phyloP scores from a whole-genome alignment of 2,888 invertebrate species.

The Meliscaeva auricollis region DNA sequence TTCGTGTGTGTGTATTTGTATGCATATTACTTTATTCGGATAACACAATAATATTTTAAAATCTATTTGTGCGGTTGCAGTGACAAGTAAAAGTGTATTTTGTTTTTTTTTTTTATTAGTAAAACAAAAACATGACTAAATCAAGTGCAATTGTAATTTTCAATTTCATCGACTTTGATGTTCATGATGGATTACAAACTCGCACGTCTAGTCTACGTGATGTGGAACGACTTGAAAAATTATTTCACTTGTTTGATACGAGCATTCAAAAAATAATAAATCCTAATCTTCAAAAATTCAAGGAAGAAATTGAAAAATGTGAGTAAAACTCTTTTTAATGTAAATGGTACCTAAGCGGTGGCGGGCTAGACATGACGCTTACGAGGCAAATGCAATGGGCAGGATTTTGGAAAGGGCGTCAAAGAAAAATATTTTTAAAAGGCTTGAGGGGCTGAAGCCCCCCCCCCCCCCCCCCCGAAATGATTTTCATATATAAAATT shows the following conservation, averaged over 20 bases:
- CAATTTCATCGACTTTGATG: conserved; percentile 21
- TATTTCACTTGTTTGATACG: conserved; percentile 6
- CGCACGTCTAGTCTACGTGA: background rate
- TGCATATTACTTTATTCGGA: too few species aligned
- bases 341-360: too few species aligned
- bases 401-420: too few species aligned
- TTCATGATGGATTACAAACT: background rate
- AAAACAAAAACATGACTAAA: background rate
- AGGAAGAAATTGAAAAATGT: conserved; percentile 1
- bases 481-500: too few species aligned
- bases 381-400: too few species aligned
- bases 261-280: conserved; percentile 1
- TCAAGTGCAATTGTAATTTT: conserved; percentile 29
- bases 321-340: conserved; percentile 3
- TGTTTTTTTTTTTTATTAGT: background rate
- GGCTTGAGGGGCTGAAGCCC: too few species aligned
- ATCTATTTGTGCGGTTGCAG: too few species aligned
- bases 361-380: too few species aligned
- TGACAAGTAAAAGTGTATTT: background rate
- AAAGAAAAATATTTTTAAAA: too few species aligned
- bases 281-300: background rate
- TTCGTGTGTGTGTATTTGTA: too few species aligned
- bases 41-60: too few species aligned
- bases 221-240: background rate
- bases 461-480: too few species aligned